Conservation (phyloP, 1,140 invertebrate genomes). For the Anastatus disparis region DNA sequence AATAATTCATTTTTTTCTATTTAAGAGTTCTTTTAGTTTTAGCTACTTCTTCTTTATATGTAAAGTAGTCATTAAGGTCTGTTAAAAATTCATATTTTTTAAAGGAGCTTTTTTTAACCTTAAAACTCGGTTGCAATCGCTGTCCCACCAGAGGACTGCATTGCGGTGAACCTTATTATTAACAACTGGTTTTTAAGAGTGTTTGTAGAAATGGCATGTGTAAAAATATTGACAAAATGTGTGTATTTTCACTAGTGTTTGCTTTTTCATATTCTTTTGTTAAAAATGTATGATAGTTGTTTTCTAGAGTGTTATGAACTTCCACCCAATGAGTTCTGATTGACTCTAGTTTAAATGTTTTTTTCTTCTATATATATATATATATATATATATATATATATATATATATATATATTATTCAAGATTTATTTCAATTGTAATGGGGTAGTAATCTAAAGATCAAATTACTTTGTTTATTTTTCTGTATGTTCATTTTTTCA, state of each 20-base stretch:
- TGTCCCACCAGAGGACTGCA: not conserved
- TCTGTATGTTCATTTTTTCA: not conserved
- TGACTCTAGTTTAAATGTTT: not conserved
- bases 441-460: too few species aligned
- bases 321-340: not conserved
- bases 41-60: not conserved
- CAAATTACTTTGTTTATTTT: too few species aligned
- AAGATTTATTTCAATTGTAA: too few species aligned
- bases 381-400: not conserved
- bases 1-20: not conserved
- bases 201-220: not conserved
- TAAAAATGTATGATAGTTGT: not conserved
- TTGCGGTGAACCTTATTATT: too few species aligned
- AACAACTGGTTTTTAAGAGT: not conserved
- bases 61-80: not conserved
- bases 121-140: not conserved
- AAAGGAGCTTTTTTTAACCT: not conserved
- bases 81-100: not conserved
- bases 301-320: not conserved
- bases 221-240: not conserved
- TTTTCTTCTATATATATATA: too few species aligned
- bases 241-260: not conserved
- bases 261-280: too few species aligned
- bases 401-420: not conserved
- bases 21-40: too few species aligned